Evolutionary conservation across 1,140 invertebrate genomes (phyloP).

Genomic region (Scaptodrosophila lebanonensis): DNA sequence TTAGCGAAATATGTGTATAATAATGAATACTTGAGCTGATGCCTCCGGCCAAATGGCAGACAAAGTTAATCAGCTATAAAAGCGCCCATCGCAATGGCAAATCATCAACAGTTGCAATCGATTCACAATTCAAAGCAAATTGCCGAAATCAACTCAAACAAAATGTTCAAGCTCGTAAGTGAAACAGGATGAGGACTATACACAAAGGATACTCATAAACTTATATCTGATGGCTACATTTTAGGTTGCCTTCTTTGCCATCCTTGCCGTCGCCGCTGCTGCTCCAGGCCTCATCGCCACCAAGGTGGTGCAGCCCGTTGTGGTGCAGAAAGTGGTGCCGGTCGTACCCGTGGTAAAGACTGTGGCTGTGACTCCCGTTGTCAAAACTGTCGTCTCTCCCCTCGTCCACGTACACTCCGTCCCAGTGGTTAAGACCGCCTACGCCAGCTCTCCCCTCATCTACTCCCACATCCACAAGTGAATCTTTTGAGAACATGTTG

Average conservation of each 20-base stretch:
- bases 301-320: conserved; percentile 57
- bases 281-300: conserved; percentile 60
- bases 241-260: conserved; percentile 65
- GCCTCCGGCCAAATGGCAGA: conserved; percentile 15
- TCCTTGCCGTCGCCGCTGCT: conserved; percentile 57
- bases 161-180: conserved; percentile 76
- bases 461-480: conserved; percentile 53
- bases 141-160: conserved; percentile 22
- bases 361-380: conserved; percentile 48
- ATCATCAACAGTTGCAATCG: conserved; percentile 64
- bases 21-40: conserved; percentile 34
- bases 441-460: conserved; percentile 45
- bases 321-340: conserved; percentile 56
- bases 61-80: conserved; percentile 35
- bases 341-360: conserved; percentile 49
- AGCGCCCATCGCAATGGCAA: conserved; percentile 13
- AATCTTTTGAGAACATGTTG: conserved; percentile 34
- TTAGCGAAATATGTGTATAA: conserved; percentile 29
- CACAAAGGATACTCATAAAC: background rate
- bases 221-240: background rate
- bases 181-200: background rate
- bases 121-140: conserved; percentile 35
- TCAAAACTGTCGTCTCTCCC: conserved; percentile 50
- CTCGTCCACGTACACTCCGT: conserved; percentile 56
- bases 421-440: conserved; percentile 43